phyloP scores from a whole-genome alignment of 1,140 invertebrate species.

The Melipona quadrifasciata region DNA sequence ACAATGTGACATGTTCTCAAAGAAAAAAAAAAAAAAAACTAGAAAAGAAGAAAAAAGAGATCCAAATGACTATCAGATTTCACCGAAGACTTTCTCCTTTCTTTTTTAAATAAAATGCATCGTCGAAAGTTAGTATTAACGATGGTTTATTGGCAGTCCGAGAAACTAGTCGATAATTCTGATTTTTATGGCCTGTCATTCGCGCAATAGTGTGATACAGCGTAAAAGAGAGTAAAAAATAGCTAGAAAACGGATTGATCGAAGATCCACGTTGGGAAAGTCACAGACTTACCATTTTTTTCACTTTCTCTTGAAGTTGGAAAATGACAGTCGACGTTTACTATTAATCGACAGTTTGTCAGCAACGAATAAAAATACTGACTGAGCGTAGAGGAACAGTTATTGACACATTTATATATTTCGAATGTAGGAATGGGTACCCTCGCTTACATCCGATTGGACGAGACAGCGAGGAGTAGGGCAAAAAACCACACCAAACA shows the following conservation, averaged over 20 bases:
- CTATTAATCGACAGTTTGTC: conserved; percentile 49
- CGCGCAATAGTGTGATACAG: background rate
- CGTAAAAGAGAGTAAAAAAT: conserved; percentile 1
- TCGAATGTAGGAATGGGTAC: conserved; percentile 63
- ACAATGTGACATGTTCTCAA: background rate
- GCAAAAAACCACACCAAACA: conserved; percentile 61
- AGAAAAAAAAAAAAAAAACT: background rate
- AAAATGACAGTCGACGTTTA: conserved; percentile 7
- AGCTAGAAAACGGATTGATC: background rate
- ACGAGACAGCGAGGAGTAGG: conserved; percentile 58
- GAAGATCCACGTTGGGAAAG: background rate
- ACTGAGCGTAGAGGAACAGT: conserved; percentile 59
- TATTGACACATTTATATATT: conserved; percentile 71
- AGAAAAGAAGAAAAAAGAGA: background rate
- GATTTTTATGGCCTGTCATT: background rate
- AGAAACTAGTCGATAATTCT: background rate
- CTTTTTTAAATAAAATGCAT: background rate
- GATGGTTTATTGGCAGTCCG: too few relatives aligned
- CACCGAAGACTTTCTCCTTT: background rate
- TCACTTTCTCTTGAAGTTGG: conserved; percentile 1
- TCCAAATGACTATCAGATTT: background rate
- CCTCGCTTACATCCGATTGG: conserved; percentile 61
- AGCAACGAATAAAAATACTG: conserved; percentile 56
- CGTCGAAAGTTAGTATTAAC: background rate
- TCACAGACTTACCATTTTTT: conserved; percentile 28